Percentiles rank a stretch among this genome's conserved stretches.
phyloP scores from a whole-genome alignment of 2,797 vertebrate species.

The Pangasius larnaudii region DNA sequence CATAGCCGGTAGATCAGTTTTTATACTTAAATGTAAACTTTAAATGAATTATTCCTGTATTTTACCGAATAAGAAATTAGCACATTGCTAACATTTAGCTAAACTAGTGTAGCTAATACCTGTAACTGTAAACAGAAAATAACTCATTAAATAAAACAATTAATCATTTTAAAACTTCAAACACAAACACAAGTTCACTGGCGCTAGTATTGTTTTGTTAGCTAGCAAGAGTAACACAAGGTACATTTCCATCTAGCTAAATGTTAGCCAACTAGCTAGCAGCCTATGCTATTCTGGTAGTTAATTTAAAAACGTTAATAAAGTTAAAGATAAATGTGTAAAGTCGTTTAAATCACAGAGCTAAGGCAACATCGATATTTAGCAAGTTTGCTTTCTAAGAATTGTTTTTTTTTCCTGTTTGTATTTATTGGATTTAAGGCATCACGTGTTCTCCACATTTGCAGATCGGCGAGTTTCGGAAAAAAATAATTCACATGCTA shows the following conservation, averaged over 20 bases:
- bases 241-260: not conserved
- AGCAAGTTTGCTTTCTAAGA: not conserved
- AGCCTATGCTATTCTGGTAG: not conserved
- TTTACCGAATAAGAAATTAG: not conserved
- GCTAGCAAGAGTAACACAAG: not conserved
- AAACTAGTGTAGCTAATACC: not conserved
- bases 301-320: not conserved
- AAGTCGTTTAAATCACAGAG: not conserved
- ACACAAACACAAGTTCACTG: conserved; percentile 8
- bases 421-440: not conserved
- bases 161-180: not conserved
- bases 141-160: not conserved
- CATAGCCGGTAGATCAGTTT: not conserved
- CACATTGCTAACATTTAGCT: not conserved
- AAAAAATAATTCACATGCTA: not conserved
- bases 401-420: not conserved
- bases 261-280: not conserved
- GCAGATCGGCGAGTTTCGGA: not conserved
- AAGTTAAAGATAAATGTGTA: not conserved
- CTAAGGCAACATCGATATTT: conserved; percentile 8
- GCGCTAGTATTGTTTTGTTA: not conserved
- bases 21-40: conserved; percentile 4
- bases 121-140: not conserved
- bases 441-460: not conserved
- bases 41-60: not conserved